Base-by-base conservation (phyloP, 2,797 vertebrate genomes). In the Syngnathus rostellatus region DNA sequence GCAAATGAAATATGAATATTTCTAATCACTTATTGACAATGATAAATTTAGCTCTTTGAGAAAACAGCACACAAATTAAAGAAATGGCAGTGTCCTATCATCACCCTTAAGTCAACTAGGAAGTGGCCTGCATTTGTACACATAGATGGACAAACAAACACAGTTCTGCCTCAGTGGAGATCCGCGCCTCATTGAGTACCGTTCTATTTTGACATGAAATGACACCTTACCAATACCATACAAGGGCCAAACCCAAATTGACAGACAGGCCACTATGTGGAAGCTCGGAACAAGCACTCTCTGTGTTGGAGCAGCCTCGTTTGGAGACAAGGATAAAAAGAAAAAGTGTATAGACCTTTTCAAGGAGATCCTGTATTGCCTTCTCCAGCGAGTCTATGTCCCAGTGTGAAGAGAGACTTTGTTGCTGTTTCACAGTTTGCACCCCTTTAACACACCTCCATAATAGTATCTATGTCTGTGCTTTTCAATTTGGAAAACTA, bases 391-490 rank as follows among this genome's bases (percentile, higher is more conserved):
- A 79, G 74, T 75, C 55, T 77, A 75, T 81, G 83, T 87, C 82
- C 69, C 74, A 73, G 73, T 70, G 76, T 90, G 83, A 89, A 91
- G 86, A 81, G 87, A 85, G 66, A 72, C 86, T 87, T 86, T 91
- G 86, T 88, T 72, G 75, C 79, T 62, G n/a, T 75, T 77, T 80
- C 81, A 85, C 83, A 85, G 83, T 79, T 76, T 40, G 0, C 23
- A 68, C 67, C 75, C 77, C 70, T 81, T 81, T 72, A 72, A 83
- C 77, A 69, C 84, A 76, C 78, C 86, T 85, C 72, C 78, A 90
- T 83, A 87, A 87, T 78, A 83, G 82, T 38, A 85, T 85, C 81
- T 84, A 79, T 90, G 88, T 89, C 85, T 82, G 77, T 74, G 80
- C 82, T 63, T 87, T 90, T 89, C 86, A 83, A 78, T 85, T 86